Evolutionary conservation across 2,113 vertebrate genomes (phyloP).

Genomic region (Heterotilapia buettikoferi): DNA sequence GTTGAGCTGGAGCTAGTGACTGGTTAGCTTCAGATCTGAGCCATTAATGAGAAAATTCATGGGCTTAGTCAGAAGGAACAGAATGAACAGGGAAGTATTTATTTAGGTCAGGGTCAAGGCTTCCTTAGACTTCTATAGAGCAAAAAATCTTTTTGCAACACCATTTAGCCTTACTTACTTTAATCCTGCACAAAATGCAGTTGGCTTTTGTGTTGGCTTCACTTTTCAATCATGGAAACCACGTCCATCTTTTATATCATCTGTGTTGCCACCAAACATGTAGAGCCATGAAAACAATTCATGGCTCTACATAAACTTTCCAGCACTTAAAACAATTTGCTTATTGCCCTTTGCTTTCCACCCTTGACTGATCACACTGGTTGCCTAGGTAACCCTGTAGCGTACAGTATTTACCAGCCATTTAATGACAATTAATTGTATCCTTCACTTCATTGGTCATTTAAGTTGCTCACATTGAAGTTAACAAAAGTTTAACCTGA

Average conservation of each 20-base stretch:
- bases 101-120: not conserved
- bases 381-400: not conserved
- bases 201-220: not conserved
- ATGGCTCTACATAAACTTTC: not conserved
- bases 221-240: not conserved
- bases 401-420: rapidly evolving
- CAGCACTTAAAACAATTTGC: not conserved
- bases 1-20: not conserved
- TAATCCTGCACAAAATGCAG: not conserved
- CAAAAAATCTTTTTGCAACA: not conserved
- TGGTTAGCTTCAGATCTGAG: not conserved
- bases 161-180: not conserved
- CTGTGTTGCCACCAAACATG: not conserved
- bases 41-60: rapidly evolving
- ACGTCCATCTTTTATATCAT: rapidly evolving
- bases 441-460: not conserved
- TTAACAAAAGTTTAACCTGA: not conserved
- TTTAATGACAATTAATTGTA: not conserved
- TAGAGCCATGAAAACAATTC: not conserved
- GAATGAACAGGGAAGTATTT: not conserved
- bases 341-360: not conserved
- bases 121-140: rapidly evolving
- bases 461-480: not conserved
- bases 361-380: rapidly evolving
- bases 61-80: not conserved